These are phyloP conservation scores for Phallusia fumigata DNA, from an alignment of 23 tunicate genomes.

Conservation along the genomic window DNA sequence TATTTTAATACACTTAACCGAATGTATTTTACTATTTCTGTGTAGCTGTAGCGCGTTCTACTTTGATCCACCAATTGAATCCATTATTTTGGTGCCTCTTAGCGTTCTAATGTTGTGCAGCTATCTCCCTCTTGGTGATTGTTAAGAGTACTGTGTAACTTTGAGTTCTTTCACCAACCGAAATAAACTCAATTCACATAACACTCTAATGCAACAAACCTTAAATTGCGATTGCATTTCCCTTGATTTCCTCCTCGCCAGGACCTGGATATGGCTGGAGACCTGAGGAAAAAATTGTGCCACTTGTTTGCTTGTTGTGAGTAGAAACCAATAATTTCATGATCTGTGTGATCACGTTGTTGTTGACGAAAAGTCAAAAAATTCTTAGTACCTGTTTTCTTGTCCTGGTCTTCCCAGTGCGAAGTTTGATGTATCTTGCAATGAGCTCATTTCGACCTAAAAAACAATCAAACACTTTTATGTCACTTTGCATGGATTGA, in stretches of 20 bases:
- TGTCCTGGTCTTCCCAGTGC: constrained; percentile 97
- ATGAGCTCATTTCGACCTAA: constrained; percentile 99
- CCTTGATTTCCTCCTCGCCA: constrained; percentile 88
- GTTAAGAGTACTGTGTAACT: too few species aligned
- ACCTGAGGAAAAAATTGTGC: constrained; percentile 43
- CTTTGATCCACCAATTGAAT: too few species aligned
- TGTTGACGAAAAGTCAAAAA: background rate
- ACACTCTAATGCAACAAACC: constrained; percentile 23
- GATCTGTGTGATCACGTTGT: background rate
- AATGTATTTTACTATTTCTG: too few species aligned
- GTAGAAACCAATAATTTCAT: background rate
- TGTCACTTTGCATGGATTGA: too few species aligned
- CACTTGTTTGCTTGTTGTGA: background rate
- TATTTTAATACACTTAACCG: too few species aligned
- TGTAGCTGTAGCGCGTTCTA: too few species aligned
- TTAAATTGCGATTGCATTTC: constrained; percentile 98
- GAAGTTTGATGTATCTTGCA: constrained; percentile 94
- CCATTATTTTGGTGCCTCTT: too few species aligned
- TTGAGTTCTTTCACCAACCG: too few species aligned
- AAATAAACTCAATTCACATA: too few species aligned
- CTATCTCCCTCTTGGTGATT: too few species aligned
- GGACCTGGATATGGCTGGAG: constrained; percentile 97
- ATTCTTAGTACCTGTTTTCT: constrained; percentile 83
- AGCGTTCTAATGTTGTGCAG: too few species aligned
- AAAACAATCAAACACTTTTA: constrained; percentile 11